Evolutionary conservation across 2,113 vertebrate genomes (phyloP).

Genomic region (Elachura formosa): DNA sequence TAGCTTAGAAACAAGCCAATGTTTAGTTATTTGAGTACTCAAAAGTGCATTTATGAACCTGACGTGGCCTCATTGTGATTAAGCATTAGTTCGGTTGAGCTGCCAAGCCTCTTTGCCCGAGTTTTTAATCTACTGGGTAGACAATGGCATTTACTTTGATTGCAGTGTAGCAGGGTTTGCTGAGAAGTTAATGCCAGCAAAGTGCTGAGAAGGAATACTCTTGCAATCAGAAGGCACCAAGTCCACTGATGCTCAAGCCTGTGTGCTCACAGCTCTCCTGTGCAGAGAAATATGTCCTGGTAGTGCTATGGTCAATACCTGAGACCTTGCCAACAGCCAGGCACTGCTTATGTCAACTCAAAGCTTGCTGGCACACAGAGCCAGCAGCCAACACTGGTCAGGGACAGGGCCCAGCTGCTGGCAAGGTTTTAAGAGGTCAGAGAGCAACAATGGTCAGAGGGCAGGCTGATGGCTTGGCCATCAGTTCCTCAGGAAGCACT

Average conservation of each 20-base stretch:
- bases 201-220: neutral
- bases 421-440: neutral
- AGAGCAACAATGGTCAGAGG: neutral
- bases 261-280: neutral
- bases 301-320: fast-evolving
- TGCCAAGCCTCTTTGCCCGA: neutral
- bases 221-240: neutral
- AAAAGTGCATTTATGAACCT: neutral
- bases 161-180: neutral
- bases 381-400: neutral
- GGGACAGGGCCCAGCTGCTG: neutral
- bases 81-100: neutral
- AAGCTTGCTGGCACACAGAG: neutral
- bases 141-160: neutral
- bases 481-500: neutral
- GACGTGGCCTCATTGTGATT: neutral
- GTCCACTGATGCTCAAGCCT: neutral
- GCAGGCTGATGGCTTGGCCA: neutral
- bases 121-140: neutral
- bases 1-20: neutral
- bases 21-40: neutral
- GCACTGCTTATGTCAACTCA: neutral
- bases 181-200: neutral
- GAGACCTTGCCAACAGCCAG: neutral
- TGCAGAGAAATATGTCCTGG: neutral